Evolutionary conservation across 2,113 vertebrate species (phyloP), one percentile per base, ranked within the genome.

Genomic region (Clarias magur): DNA sequence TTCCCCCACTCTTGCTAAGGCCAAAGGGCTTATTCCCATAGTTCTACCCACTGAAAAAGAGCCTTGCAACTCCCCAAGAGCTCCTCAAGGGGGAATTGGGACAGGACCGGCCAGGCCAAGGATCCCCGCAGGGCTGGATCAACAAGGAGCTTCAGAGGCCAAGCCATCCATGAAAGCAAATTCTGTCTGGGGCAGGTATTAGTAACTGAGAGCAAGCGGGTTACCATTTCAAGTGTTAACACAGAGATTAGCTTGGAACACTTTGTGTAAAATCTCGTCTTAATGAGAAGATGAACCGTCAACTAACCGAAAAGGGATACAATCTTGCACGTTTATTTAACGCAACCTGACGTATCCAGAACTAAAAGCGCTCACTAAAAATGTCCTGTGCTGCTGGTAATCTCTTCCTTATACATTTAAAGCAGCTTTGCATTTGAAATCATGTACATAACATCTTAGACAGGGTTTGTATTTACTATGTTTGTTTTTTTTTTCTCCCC

Each of bases 1-100:
- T n/a, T 15, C 23, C 27, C 21, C 56, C n/a, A 30, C 56, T n/a
- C 19, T n/a, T 87, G 80, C 79, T 57, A 82, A 42, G 53, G 85
- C 34, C 80, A 70, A 21, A 19, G n/a, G 80, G 68, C 78, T 87
- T 76, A 83, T 30, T 65, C 21, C 60, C 42, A 82, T 56, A 73
- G 86, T 53, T 76, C 86, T 87, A 42, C 15, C 59, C n/a, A 19
- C 59, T 72, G 57, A 68, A 73, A 38, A 57, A 27, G 67, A n/a
- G 17, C 57, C 54, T 68, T 60, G 67, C 53, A 73, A 59, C 83
- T 73, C 68, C 70, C 27, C 57, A 56, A 59, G 75, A 85, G 42
- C 84, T 54, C 38, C 59, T 78, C 25, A 25, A 68, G 13, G 3
- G 53, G 34, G 75, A 34, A 80, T 68, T 80, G 38, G 85, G 48